Evolutionary conservation across 2,888 invertebrate genomes (phyloP).

Genomic region (Dendrolimus pini): DNA sequence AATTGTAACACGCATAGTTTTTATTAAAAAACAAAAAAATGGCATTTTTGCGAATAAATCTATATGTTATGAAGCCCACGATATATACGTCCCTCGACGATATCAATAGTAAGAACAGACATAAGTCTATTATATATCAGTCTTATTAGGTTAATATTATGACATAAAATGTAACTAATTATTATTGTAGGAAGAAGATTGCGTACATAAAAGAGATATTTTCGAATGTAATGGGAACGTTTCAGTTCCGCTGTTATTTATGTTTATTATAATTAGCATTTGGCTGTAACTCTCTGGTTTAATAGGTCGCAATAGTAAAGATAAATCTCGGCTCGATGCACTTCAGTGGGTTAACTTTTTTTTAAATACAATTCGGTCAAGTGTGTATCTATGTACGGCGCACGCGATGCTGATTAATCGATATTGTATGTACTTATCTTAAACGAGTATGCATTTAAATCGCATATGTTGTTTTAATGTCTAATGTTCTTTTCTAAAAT

Average conservation of each 20-base stretch:
- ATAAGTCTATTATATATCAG: too few relatives aligned
- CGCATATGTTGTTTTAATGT: too few relatives aligned
- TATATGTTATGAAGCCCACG: too few relatives aligned
- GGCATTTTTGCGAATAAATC: too few relatives aligned
- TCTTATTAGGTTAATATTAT: too few relatives aligned
- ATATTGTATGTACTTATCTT: slow-evolving; percentile 19
- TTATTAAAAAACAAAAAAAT: too few relatives aligned
- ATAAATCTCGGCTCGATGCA: slow-evolving; percentile 22
- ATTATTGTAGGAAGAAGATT: background rate
- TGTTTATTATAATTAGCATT: slow-evolving; percentile 1
- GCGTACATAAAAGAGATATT: background rate
- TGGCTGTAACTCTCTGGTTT: background rate
- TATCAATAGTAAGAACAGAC: too few relatives aligned
- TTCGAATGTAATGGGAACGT: background rate
- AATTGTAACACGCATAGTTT: too few relatives aligned
- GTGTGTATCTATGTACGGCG: slow-evolving; percentile 21
- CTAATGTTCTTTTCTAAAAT: too few relatives aligned
- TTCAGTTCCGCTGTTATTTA: background rate
- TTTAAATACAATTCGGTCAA: slow-evolving; percentile 43
- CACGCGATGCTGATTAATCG: slow-evolving; percentile 30
- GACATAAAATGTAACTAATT: too few relatives aligned
- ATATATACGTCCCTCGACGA: too few relatives aligned
- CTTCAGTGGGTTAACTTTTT: slow-evolving; percentile 26
- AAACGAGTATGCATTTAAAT: too few relatives aligned
- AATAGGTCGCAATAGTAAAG: slow-evolving; percentile 13